These are phyloP conservation scores for Desoria tigrina DNA, from an alignment of 2,888 invertebrate genomes.

Conservation along the genomic window DNA sequence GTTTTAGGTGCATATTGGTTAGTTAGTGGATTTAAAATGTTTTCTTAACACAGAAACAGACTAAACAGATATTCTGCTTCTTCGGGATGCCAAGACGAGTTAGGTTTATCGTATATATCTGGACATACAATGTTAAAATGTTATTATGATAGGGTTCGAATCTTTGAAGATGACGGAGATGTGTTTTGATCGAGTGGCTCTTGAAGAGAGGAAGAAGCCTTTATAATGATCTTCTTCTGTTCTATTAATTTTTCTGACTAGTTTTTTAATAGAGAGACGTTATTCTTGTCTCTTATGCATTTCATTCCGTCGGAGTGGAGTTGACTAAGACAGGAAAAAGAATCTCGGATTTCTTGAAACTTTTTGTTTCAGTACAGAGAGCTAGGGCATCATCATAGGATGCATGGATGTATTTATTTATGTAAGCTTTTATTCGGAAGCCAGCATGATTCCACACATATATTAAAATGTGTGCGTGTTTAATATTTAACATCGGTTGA, in stretches of 20 bases:
- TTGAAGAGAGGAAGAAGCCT: neutral
- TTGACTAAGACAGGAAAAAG: conserved; percentile 48
- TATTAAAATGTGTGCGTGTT: conserved; percentile 1
- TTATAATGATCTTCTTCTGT: neutral
- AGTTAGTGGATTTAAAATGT: too few species aligned
- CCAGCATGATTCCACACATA: too few species aligned
- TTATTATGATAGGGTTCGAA: too few species aligned
- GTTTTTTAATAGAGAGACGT: neutral
- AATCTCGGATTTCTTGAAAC: conserved; percentile 42
- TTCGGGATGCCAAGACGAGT: too few species aligned
- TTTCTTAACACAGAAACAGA: too few species aligned
- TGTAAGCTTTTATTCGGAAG: too few species aligned
- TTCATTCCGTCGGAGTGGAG: neutral
- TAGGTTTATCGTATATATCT: too few species aligned
- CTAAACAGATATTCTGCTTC: too few species aligned
- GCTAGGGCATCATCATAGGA: neutral
- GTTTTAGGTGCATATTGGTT: too few species aligned
- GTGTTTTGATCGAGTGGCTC: neutral
- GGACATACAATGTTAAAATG: too few species aligned
- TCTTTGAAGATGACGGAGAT: too few species aligned
- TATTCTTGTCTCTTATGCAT: neutral
- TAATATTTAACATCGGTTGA: conserved; percentile 1
- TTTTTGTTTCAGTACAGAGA: too few species aligned
- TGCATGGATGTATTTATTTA: neutral
- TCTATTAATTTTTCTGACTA: neutral